Percentiles rank a stretch among this genome's conserved stretches.
These are phyloP conservation scores for Prorops nasuta DNA, from an alignment of 1,140 invertebrate genomes.

Conservation along the genomic window DNA sequence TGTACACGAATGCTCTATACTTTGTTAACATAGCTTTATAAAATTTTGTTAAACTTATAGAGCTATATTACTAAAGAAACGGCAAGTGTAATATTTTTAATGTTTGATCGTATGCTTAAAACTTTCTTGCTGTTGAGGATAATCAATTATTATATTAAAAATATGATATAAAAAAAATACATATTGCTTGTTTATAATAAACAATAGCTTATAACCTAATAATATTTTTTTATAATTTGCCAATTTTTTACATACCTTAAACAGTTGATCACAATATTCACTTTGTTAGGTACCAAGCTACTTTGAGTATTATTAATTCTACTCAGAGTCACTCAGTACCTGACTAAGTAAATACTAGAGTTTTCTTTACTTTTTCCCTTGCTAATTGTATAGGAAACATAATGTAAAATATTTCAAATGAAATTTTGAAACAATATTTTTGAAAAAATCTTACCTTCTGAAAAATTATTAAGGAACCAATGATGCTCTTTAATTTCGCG, in stretches of 20 bases:
- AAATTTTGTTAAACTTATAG: conserved; percentile 50
- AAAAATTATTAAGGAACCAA: conserved; percentile 71
- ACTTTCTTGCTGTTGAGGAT: too few relatives aligned
- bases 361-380: not conserved
- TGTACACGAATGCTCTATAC: conserved; percentile 44
- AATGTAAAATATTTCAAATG: not conserved
- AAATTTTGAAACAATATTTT: conserved; percentile 4
- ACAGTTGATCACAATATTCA: conserved; percentile 22
- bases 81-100: not conserved
- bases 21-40: conserved; percentile 66
- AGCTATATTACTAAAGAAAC: conserved; percentile 58
- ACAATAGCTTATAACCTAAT: too few relatives aligned
- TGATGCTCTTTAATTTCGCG: conserved; percentile 72
- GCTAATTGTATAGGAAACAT: not conserved
- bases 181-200: too few relatives aligned
- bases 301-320: conserved; percentile 53
- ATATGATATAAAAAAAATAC: too few relatives aligned
- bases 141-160: too few relatives aligned
- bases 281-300: conserved; percentile 56
- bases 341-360: conserved; percentile 56
- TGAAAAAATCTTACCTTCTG: conserved; percentile 33
- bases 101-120: too few relatives aligned
- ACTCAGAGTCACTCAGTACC: conserved; percentile 85
- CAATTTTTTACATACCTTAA: too few relatives aligned
- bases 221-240: too few relatives aligned